A percentile compares a stretch with the other conserved stretches of the same genome.
Evolutionary conservation across 2,113 vertebrate species (phyloP).

Genomic region (Megaceryle torquata): DNA sequence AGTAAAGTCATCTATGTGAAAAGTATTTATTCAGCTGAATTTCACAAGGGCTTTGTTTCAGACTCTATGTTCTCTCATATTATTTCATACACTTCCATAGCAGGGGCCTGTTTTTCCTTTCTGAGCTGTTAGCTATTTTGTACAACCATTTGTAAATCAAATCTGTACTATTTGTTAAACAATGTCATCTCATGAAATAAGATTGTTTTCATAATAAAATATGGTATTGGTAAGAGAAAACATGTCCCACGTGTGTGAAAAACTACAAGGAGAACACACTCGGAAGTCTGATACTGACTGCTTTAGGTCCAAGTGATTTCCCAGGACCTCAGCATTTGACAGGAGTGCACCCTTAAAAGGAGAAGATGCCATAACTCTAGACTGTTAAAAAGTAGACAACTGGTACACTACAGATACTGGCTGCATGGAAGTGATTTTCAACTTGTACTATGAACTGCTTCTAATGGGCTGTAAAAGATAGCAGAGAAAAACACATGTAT

Average conservation of each 20-base stretch:
- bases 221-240: neutral
- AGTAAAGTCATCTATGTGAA: neutral
- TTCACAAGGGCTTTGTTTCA: neutral
- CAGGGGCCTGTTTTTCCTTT: neutral
- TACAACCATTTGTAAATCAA: neutral
- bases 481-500: neutral
- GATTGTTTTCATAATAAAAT: neutral
- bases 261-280: neutral
- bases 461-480: neutral
- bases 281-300: neutral
- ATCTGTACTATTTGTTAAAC: neutral
- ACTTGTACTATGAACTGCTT: neutral
- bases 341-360: neutral
- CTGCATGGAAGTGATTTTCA: neutral
- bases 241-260: neutral
- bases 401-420: neutral
- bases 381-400: neutral
- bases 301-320: neutral
- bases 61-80: neutral
- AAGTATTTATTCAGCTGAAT: neutral
- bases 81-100: neutral
- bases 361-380: neutral
- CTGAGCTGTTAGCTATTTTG: neutral
- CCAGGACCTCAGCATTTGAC: neutral
- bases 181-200: neutral